Evolutionary conservation across 2,888 invertebrate species (phyloP).

Genomic region (Adineta ricciae): DNA sequence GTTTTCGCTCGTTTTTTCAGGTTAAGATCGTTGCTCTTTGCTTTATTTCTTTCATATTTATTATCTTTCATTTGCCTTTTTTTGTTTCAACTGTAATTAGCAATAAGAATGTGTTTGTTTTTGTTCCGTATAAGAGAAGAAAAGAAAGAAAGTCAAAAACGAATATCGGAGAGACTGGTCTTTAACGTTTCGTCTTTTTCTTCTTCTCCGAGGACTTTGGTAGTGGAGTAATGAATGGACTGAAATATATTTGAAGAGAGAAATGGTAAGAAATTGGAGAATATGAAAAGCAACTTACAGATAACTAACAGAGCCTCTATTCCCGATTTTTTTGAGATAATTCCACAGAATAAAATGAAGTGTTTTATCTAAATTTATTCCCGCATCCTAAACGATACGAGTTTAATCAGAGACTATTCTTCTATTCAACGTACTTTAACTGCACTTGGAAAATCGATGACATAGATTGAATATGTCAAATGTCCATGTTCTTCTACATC

Average conservation of each 20-base stretch:
- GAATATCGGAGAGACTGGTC: not conserved
- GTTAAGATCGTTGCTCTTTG: not conserved
- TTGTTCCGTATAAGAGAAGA: not conserved
- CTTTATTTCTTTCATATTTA: not conserved
- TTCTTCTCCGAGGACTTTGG: not conserved
- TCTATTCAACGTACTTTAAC: not conserved
- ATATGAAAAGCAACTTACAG: not conserved
- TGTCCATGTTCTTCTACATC: not conserved
- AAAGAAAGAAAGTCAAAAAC: not conserved
- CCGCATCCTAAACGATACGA: not conserved
- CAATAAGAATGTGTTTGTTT: not conserved
- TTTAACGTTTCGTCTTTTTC: not conserved
- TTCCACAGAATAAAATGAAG: not conserved
- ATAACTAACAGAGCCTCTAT: slow-evolving; percentile 6
- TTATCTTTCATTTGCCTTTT: not conserved
- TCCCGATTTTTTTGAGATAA: not conserved
- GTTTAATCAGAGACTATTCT: not conserved
- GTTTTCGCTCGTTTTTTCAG: not conserved
- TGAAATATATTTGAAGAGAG: not conserved
- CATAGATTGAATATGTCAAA: not conserved
- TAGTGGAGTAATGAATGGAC: not conserved
- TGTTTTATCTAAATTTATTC: not conserved
- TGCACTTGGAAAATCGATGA: slow-evolving; percentile 11
- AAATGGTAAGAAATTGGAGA: not conserved
- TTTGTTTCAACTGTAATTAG: not conserved